Base-by-base conservation (phyloP, 2,888 invertebrate genomes). In the Alloplasta piceator region DNA sequence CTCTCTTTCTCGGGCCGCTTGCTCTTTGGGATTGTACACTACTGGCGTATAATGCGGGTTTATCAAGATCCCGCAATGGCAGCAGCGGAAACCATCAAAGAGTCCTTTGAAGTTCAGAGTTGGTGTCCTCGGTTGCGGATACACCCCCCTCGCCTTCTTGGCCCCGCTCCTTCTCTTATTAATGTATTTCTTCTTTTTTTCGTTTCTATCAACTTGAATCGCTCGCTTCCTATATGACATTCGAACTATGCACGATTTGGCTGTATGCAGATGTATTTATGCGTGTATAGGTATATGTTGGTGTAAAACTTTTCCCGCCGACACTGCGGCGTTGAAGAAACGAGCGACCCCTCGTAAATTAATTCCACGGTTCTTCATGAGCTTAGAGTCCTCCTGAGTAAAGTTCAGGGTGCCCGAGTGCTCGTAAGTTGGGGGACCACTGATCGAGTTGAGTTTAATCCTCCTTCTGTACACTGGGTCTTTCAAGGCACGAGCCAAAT, bases 1-100 rank as follows among this genome's bases (percentile, higher is more conserved):
- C 46, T 60, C 66, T 43, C 9, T 12, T 36, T 46, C n/a, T 36
- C 38, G 58, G 6, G 10, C 16, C 3, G 55, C 41, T 72, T 63
- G 61, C 61, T 71, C 80, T 72, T 72, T 74, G 67, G 80, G 76
- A 80, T 77, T 86, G 87, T 87, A 87, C 86, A 88, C 86, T 85
- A 85, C 86, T 87, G 86, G 87, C 88, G 85, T 89, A 90, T 90
- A 89, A 90, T 89, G 89, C 89, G 87, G 88, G 90, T 90, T 90
- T 90, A 90, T 91, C 89, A 88, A 90, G 88, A 91, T 91, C 90
- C 89, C 88, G 90, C 90, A 88, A 89, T 87, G 87, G 87, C 89
- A 86, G 88, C 89, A 89, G 90, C 90, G 90, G 90, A 89, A 90
- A 90, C 87, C 89, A 89, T 91, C 90, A 90, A 91, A 90, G 91